Evolutionary conservation across 2,888 invertebrate genomes (phyloP), one percentile per base, ranked within the genome.

Genomic region (Eupithecia centaureata): DNA sequence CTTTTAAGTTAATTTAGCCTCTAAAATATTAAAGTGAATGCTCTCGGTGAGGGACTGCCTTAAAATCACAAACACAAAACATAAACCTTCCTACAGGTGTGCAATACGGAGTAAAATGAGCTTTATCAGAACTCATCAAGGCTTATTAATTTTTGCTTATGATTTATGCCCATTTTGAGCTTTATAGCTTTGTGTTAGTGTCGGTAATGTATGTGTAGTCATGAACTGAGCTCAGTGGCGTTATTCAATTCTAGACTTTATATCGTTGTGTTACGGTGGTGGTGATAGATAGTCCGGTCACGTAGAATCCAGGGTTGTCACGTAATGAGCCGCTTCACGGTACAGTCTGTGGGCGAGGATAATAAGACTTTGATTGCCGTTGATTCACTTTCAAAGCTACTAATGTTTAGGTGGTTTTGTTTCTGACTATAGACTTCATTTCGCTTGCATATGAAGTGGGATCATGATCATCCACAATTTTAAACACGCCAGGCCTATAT

Each of bases 361-460:
- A 76, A 74, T 76, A 71, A 64, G 60, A 63, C 61, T 74, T 73
- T 75, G 75, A 75, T 75, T 74, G 65, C 68, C 67, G 52, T 68
- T 72, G 65, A 72, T 69, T 72, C 69, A 72, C 52, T 68, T 63
- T 61, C 66, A 68, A 73, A 75, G 60, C 65, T 61, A 65, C 68
- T 70, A 71, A 70, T 63, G 67, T 63, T 63, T 30, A 61, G 61
- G n/a, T 28, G 59, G 63, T 61, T 70, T 63, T 67, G 51, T 65
- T 65, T 63, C 25, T 38, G 60, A 61, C 35, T 64, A 57, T 61
- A 5, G 15, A 3, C 27, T 35, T 52, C 30, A 57, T 51, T 65
- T 61, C 38, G 28, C 58, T 65, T 58, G 52, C 30, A 68, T 47
- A 22, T 10, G 47, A 47, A 22, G 22, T 10, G 47, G 10, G 22